Percentiles rank a stretch among this genome's conserved stretches.
Evolutionary conservation across 1,140 invertebrate genomes (phyloP).

Genomic region (Drosophila seguyi): DNA sequence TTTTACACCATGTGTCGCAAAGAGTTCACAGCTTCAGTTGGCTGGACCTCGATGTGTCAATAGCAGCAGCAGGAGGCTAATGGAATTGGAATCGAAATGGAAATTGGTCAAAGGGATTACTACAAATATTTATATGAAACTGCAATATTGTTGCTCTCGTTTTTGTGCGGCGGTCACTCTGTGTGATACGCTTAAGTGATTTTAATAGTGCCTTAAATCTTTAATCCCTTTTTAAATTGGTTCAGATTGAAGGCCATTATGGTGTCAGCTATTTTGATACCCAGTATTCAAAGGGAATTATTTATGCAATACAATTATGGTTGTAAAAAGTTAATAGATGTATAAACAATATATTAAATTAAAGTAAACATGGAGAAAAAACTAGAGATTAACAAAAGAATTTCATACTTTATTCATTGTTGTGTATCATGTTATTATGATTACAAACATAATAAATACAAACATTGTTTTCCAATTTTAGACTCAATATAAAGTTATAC

Average conservation of each 20-base stretch:
- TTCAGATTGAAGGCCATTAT: not conserved
- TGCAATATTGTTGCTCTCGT: constrained; percentile 19
- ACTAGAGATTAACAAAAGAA: too few species aligned
- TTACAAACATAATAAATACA: not conserved
- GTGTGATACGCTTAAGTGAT: constrained; percentile 21
- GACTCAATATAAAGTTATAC: not conserved
- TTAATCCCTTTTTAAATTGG: not conserved
- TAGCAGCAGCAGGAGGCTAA: constrained; percentile 57
- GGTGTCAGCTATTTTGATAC: not conserved
- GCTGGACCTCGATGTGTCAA: constrained; percentile 50
- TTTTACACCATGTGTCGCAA: constrained; percentile 62
- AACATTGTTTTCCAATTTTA: not conserved
- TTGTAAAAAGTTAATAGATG: too few species aligned
- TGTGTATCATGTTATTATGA: too few species aligned
- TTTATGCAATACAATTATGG: not conserved
- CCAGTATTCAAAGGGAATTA: not conserved
- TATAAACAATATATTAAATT: not conserved
- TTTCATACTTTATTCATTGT: too few species aligned
- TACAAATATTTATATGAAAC: constrained; percentile 64
- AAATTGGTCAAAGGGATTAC: constrained; percentile 45
- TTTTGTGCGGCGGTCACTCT: constrained; percentile 25
- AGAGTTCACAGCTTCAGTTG: constrained; percentile 43
- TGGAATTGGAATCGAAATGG: constrained; percentile 66
- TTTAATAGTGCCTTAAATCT: constrained; percentile 5
- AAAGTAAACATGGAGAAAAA: too few species aligned